phyloP scores from a whole-genome alignment of 23 tunicate genomes.

The Trididemnum miniatum region DNA sequence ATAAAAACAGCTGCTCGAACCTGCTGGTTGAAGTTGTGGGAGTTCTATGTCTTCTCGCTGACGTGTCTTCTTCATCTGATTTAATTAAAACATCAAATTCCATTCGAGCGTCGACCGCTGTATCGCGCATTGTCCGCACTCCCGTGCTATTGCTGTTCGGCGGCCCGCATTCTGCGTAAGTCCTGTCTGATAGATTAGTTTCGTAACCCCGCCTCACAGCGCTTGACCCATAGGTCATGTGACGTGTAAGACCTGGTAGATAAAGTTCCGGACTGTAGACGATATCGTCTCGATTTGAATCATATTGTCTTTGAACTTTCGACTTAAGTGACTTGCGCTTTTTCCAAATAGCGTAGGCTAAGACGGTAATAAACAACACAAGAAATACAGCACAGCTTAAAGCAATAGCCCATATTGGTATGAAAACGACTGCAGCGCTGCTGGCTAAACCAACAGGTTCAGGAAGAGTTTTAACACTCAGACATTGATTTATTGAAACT shows the following conservation, averaged over 20 bases:
- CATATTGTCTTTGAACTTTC: background rate
- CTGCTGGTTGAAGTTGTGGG: constrained; percentile 30
- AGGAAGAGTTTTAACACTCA: constrained; percentile 20
- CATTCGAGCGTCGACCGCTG: constrained; percentile 58
- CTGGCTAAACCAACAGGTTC: background rate
- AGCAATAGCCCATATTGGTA: constrained; percentile 37
- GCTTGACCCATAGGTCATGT: background rate
- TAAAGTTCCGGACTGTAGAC: constrained; percentile 24
- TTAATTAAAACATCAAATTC: constrained; percentile 73
- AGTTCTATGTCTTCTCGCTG: constrained; percentile 8
- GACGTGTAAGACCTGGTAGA: constrained; percentile 15
- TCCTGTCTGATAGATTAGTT: constrained; percentile 51
- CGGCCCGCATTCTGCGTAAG: constrained; percentile 60
- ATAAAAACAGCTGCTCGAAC: background rate
- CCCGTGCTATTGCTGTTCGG: background rate
- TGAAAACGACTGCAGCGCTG: background rate
- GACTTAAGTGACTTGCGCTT: background rate
- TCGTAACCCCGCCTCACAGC: background rate
- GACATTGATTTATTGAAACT: constrained; percentile 35
- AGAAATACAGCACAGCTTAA: constrained; percentile 44
- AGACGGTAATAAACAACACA: constrained; percentile 15
- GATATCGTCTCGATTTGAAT: constrained; percentile 22
- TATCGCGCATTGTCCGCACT: background rate
- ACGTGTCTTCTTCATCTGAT: constrained; percentile 23
- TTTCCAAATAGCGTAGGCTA: background rate